Evolutionary conservation across 1,140 invertebrate genomes (phyloP).

Genomic region (Sinella curviseta): DNA sequence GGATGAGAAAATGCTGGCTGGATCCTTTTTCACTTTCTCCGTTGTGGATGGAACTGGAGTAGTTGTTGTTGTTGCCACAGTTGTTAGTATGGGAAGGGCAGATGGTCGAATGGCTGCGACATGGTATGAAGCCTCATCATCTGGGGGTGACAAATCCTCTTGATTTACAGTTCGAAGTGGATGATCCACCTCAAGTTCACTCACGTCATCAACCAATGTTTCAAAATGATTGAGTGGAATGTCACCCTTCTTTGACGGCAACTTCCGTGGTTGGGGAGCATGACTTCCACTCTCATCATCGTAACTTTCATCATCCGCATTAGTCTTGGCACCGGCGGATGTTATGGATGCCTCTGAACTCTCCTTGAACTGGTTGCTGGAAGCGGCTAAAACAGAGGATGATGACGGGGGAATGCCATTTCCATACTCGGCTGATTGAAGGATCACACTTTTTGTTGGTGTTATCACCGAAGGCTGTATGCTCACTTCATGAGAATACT

Average conservation of each 20-base stretch:
- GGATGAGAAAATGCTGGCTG: conserved; percentile 5
- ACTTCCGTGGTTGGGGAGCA: neutral
- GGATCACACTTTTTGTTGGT: neutral
- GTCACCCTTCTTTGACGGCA: conserved; percentile 30
- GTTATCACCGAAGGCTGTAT: neutral
- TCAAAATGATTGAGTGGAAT: neutral
- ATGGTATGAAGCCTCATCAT: conserved; percentile 26
- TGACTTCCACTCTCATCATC: conserved; percentile 20
- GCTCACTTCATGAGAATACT: conserved; percentile 15
- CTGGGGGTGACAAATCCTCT: neutral
- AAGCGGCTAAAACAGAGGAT: neutral
- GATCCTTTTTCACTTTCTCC: conserved; percentile 1
- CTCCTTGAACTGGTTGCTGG: neutral
- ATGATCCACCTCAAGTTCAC: neutral
- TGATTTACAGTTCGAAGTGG: conserved; percentile 19
- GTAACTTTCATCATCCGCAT: conserved; percentile 23
- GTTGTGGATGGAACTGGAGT: conserved; percentile 22
- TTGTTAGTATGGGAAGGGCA: neutral
- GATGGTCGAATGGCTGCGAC: neutral
- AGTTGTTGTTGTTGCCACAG: conserved; percentile 20
- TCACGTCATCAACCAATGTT: conserved; percentile 11
- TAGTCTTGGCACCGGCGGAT: neutral
- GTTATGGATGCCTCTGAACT: conserved; percentile 33
- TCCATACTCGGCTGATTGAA: conserved; percentile 62
- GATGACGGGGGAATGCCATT: conserved; percentile 61